Base-by-base conservation (phyloP, 2,113 vertebrate species). In the Centrocercus urophasianus region DNA sequence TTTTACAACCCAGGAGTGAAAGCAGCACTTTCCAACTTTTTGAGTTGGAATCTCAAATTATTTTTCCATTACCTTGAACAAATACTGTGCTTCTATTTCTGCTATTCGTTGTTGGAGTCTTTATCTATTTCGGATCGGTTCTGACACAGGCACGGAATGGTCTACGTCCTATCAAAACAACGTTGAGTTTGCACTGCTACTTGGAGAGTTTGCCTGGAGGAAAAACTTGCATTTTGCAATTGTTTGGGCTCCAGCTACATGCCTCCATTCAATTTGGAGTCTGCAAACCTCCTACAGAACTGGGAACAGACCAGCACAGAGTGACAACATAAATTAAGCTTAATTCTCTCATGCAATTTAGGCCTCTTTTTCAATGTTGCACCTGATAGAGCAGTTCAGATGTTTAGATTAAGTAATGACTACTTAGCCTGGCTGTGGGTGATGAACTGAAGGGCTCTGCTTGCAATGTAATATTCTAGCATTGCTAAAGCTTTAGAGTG, bases 201-300 rank as follows among this genome's bases (percentile, higher is more conserved):
- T 96, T 94, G 87, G 91, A 97, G 78, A 83, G 56, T 96, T 89
- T 93, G 83, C 85, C 86, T 48, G 42, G 34, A 92, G 89, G 95
- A 95, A 91, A 96, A 96, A 89, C 54, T 95, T 84, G 47, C 15
- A 90, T 91, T 95, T 96, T 96, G 90, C 93, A 95, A 54, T 96
- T 97, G 80, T 89, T 95, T 77, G 86, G 83, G 84, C 88, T 97
- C 91, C 80, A 93, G 42, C 60, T 80, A 66, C 52, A 65, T 69
- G 40, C 42, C 77, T 90, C 27, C 47, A 86, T 92, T 91, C 85
- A 57, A 42, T 38, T 48, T 4, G 72, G 79, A 83, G 74, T 67
- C 82, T 93, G 52, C 71, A 88, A 63, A 56, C 93, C 86, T 93
- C 88, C 84, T 95, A 70, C 43, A 1, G 96, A 89, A 78, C 38